Evolutionary conservation across 2,888 invertebrate genomes (phyloP), one percentile per base, ranked within the genome.

Genomic region (Villa cingulata): DNA sequence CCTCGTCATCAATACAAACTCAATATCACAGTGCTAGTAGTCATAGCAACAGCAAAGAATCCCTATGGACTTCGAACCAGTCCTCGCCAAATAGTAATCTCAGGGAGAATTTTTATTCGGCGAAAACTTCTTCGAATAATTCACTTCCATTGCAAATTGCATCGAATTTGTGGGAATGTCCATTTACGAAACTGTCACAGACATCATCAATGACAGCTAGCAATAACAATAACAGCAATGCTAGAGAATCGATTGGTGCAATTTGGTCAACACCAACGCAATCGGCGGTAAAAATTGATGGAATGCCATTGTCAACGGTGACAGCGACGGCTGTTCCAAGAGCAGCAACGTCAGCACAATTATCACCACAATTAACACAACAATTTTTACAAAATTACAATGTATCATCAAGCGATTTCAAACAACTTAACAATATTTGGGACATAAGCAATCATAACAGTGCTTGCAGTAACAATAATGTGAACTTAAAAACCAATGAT

Each of bases 31-130:
- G 56, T 49, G 53, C 55, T 43, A 60, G 61, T 48, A 59, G 59
- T 55, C 59, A 59, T 56, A 63, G 62, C 53, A 64, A 65, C 55
- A 65, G 68, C 57, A 70, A 69, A 57, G 69, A 70, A 55, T 59
- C 64, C 50, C 59, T 69, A 27, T 67, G 68, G 65, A 59, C 64
- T 16, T 60, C 60, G 45, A 57, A 59, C 45, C 66, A 65, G 55
- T 62, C 62, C 29, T 66, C 68, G 51, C 66, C 68, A 52, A 62
- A 58, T 48, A 59, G 57, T 50, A 53, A 59, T 58, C 59, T 59
- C 58, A 59, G 59, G 56, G 62, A 63, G 54, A 60, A 54, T 53
- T 59, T 57, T 56, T 58, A 58, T 49, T 54, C 54, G 41, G 45
- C 51, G 42, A 57, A 56, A 37, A 54, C 51, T n/a, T 56, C 57